A percentile compares a stretch with the other conserved stretches of the same genome.
Conservation (phyloP, 2,888 invertebrate genomes). For the Caenorhabditis afra region DNA sequence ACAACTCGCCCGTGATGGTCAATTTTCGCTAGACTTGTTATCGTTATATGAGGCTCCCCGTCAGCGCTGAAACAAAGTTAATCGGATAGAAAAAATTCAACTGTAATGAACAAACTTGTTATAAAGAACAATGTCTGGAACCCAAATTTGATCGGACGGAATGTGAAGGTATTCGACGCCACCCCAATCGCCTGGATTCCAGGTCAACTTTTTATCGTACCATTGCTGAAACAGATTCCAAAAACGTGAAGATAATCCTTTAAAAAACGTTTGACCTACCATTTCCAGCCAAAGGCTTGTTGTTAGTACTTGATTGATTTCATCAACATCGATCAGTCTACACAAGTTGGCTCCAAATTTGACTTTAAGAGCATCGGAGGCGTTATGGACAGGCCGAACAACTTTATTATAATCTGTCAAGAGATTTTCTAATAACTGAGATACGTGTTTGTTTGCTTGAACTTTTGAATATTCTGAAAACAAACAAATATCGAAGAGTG, state of each 20-base stretch:
- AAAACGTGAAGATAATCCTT: too few species aligned
- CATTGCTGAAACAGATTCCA: conserved; percentile 86
- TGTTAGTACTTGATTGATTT: conserved; percentile 72
- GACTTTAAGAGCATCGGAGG: conserved; percentile 68
- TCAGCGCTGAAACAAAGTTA: conserved; percentile 66
- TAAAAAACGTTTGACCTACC: conserved; percentile 53
- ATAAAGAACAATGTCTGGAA: conserved; percentile 94
- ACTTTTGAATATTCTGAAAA: conserved; percentile 36
- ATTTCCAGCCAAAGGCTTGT: conserved; percentile 75
- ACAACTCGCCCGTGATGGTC: conserved; percentile 71
- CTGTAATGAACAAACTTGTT: conserved; percentile 85
- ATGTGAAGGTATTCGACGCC: conserved; percentile 95
- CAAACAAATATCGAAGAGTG: conserved; percentile 5
- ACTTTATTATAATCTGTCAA: conserved; percentile 68
- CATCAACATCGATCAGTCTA: conserved; percentile 72
- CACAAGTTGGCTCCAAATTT: conserved; percentile 71
- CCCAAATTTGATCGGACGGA: conserved; percentile 95
- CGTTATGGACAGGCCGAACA: conserved; percentile 71
- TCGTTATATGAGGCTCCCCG: conserved; percentile 73
- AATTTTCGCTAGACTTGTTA: conserved; percentile 67
- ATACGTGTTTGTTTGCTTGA: conserved; percentile 57
- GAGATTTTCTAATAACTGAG: conserved; percentile 66
- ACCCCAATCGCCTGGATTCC: conserved; percentile 95
- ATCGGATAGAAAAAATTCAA: neutral
- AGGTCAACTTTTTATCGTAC: conserved; percentile 92